Conservation (phyloP, 1,140 invertebrate genomes). For the Tenebrio molitor region DNA sequence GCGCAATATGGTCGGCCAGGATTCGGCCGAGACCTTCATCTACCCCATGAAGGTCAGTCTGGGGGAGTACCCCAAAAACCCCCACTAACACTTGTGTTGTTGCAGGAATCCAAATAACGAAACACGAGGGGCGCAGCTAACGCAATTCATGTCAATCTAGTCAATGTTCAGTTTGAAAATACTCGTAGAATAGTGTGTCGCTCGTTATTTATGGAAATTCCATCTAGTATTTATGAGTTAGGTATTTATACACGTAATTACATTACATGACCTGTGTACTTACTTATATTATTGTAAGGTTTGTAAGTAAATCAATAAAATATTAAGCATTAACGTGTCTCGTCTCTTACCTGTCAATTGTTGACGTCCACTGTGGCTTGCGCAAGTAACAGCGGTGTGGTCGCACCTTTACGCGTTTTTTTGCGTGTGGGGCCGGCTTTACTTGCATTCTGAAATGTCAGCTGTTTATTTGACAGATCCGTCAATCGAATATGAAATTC, state of each 20-base stretch:
- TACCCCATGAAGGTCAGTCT: conserved; percentile 78
- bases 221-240: conserved; percentile 47
- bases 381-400: too few species aligned
- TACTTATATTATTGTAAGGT: conserved; percentile 48
- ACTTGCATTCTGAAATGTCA: not conserved
- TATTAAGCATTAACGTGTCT: conserved; percentile 4
- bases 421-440: not conserved
- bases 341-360: too few species aligned
- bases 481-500: conserved; percentile 20
- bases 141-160: conserved; percentile 42
- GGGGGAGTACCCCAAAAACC: too few species aligned
- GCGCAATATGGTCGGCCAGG: conserved; percentile 76
- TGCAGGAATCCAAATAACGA: conserved; percentile 24
- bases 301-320: conserved; percentile 36
- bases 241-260: conserved; percentile 41
- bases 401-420: too few species aligned
- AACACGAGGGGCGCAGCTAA: conserved; percentile 5
- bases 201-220: conserved; percentile 46
- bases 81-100: not conserved
- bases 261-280: conserved; percentile 48
- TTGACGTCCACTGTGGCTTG: too few species aligned
- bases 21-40: conserved; percentile 78
- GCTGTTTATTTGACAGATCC: conserved; percentile 5
- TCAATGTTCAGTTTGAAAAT: conserved; percentile 46
- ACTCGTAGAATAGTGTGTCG: conserved; percentile 38